These are phyloP conservation scores for Ethmia dodecea DNA, from an alignment of 2,888 invertebrate genomes.

Conservation along the genomic window DNA sequence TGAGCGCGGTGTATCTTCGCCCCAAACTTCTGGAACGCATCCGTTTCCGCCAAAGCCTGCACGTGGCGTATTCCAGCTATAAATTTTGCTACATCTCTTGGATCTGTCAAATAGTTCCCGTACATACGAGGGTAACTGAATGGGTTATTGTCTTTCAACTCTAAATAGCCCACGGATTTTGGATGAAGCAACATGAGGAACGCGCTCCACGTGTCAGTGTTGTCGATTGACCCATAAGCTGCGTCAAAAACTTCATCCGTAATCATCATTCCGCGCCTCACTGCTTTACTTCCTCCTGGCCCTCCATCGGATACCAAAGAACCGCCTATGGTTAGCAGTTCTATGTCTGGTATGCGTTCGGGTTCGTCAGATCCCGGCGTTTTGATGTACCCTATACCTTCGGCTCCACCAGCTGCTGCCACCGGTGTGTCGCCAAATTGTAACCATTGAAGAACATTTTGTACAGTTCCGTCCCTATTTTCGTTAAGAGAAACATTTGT, in stretches of 20 bases:
- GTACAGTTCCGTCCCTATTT: conserved; percentile 28
- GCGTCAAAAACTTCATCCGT: conserved; percentile 55
- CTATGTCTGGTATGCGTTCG: conserved; percentile 81
- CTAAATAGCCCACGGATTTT: conserved; percentile 81
- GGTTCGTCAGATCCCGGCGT: conserved; percentile 69
- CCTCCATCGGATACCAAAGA: conserved; percentile 55
- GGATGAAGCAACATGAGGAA: conserved; percentile 82
- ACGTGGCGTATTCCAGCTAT: conserved; percentile 77
- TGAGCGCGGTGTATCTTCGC: conserved; percentile 69
- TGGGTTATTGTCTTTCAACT: conserved; percentile 80
- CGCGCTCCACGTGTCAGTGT: conserved; percentile 71
- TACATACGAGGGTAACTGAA: conserved; percentile 80
- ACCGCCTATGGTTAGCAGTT: conserved; percentile 81
- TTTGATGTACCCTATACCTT: conserved; percentile 80
- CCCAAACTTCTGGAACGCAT: conserved; percentile 70
- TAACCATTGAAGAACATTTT: conserved; percentile 36
- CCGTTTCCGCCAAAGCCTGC: conserved; percentile 60
- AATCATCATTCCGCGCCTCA: conserved; percentile 60
- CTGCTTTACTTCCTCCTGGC: conserved; percentile 48
- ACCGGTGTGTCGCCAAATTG: conserved; percentile 59
- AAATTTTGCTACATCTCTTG: conserved; percentile 78
- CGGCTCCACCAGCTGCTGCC: conserved; percentile 77
- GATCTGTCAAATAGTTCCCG: conserved; percentile 82
- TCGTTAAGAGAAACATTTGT: conserved; percentile 39
- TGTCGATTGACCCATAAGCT: conserved; percentile 58